Evolutionary conservation across 1,140 invertebrate genomes (phyloP), one percentile per base, ranked within the genome.

Genomic region (Chymomyza costata): DNA sequence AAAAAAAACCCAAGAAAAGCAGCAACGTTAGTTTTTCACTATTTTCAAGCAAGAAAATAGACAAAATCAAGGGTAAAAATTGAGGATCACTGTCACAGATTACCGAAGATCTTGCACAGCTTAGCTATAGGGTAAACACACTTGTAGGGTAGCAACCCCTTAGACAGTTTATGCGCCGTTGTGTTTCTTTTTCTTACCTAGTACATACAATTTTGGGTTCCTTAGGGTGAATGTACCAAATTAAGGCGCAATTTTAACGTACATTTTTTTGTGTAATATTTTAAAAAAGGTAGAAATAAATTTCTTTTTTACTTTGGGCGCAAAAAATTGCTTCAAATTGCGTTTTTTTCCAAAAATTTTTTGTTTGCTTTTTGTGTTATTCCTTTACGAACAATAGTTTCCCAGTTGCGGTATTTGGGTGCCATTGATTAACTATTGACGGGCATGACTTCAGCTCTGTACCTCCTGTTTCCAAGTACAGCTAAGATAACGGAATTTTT

Each of bases 91-190:
- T 71, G 65, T 70, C 65, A 39, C 46, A 58, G 58, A 82, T 83
- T 83, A 83, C 55, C 54, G 25, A 65, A 65, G 80, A 83, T 83
- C 78, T 80, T 83, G 64, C 60, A 78, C 78, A 71, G 78, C 73
- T 82, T 78, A 82, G 65, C 67, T 62, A 53, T 10, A 44, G 30
- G 50, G 54, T 38, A 68, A 65, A 69, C 49, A 48, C 53, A 55
- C 44, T 56, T 45, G 46, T 44, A 25, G 34, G 37, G 51, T 44
- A 39, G 13, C 47, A 61, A 50, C 49, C 57, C 53, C 34, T 16
- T 15, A 16, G n/a, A 11, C 5, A 34, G 5, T 7, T 25, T 8
- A 3, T 25, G 21, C 21, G n/a, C n/a, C n/a, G n/a, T n/a, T n/a
- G n/a, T n/a, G n/a, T 25, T 25, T 5, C 8, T 25, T 25, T 25